Conservation (phyloP, 2,113 vertebrate species). For the Colius striatus region DNA sequence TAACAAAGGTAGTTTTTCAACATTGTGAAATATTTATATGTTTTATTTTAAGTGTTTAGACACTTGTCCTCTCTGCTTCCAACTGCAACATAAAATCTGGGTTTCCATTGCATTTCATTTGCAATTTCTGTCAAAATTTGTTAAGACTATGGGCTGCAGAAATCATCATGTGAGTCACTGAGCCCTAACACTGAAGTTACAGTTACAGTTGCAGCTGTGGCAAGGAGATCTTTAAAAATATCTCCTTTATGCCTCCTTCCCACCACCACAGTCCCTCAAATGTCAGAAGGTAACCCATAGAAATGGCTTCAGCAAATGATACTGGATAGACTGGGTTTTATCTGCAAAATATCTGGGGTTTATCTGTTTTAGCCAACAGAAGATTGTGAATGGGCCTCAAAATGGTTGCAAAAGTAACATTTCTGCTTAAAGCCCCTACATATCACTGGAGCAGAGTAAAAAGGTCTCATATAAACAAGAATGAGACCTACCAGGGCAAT, state of each 20-base stretch:
- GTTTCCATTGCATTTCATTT: background rate
- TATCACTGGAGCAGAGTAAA: background rate
- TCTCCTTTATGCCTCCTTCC: background rate
- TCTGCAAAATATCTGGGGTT: background rate
- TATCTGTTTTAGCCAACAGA: background rate
- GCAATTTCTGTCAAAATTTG: background rate
- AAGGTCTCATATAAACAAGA: background rate
- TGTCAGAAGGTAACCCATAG: background rate
- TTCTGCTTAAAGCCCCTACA: background rate
- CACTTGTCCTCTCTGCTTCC: background rate
- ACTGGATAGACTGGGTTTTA: background rate
- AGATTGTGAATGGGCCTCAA: background rate
- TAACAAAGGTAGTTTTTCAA: background rate
- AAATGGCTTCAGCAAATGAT: background rate
- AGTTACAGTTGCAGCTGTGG: background rate
- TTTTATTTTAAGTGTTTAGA: background rate
- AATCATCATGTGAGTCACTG: background rate
- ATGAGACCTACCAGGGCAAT: background rate
- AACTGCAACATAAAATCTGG: background rate
- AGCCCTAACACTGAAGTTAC: background rate
- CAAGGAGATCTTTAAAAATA: background rate
- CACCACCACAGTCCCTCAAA: background rate
- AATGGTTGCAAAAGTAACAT: background rate
- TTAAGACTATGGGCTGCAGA: background rate
- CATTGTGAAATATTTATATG: background rate